phyloP scores from a whole-genome alignment of 2,888 invertebrate species.

The Silvanus unidentatus region DNA sequence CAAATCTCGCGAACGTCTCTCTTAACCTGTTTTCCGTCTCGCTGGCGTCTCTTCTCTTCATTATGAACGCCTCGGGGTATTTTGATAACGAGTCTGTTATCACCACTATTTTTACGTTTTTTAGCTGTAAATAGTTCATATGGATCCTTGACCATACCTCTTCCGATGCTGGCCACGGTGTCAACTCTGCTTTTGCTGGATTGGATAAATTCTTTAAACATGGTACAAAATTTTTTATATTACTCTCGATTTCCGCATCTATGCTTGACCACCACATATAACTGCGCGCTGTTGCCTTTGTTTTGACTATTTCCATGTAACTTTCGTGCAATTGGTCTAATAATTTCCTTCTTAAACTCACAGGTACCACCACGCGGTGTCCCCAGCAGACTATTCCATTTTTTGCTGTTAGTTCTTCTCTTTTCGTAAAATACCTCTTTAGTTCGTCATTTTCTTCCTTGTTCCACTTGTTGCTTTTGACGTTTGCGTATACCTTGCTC shows the following conservation, averaged over 20 bases:
- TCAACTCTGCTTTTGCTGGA: too few relatives aligned
- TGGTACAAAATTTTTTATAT: not conserved
- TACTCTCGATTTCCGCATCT: not conserved
- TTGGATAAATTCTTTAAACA: not conserved
- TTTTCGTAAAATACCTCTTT: not conserved
- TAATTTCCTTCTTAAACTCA: not conserved
- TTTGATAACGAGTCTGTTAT: too few relatives aligned
- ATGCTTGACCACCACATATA: not conserved
- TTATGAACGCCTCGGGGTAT: too few relatives aligned
- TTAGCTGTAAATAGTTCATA: too few relatives aligned
- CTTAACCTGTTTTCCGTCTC: too few relatives aligned
- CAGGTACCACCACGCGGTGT: not conserved
- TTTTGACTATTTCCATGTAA: too few relatives aligned
- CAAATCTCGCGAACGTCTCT: too few relatives aligned
- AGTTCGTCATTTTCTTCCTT: not conserved
- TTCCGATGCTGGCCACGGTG: too few relatives aligned
- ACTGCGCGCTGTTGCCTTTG: not conserved
- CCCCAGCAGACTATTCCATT: not conserved
- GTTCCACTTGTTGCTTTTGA: not conserved
- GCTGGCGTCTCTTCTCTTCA: too few relatives aligned
- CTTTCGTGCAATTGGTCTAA: not conserved
- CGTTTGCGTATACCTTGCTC: not conserved
- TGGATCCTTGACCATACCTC: too few relatives aligned
- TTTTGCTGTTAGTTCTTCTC: not conserved
- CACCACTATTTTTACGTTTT: too few relatives aligned